These are phyloP conservation scores for Antidorcas marsupialis DNA, from an alignment of 2,113 vertebrate genomes.

Conservation along the genomic window DNA sequence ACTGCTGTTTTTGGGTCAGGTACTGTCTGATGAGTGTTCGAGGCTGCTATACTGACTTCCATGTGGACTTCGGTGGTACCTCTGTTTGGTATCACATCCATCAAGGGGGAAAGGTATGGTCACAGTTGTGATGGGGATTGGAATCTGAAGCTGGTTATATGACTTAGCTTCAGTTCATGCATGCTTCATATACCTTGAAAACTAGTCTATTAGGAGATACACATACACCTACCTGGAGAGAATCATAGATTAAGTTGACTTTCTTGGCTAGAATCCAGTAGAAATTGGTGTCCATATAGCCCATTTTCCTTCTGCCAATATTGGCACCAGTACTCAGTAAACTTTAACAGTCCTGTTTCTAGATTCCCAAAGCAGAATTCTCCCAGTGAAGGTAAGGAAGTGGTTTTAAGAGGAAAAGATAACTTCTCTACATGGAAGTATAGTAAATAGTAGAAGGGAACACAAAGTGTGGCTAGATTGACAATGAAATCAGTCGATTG, in stretches of 20 bases:
- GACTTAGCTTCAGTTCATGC: background rate
- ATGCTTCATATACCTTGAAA: background rate
- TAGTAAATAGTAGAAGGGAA: background rate
- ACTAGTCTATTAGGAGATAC: background rate
- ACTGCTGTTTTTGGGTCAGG: conserved; percentile 74
- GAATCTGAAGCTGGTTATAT: background rate
- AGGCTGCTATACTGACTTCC: conserved; percentile 99
- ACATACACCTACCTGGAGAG: background rate
- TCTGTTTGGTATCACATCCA: conserved; percentile 99
- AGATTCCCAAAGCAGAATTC: background rate
- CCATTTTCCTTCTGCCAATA: background rate
- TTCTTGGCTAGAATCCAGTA: background rate
- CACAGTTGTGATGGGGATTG: background rate
- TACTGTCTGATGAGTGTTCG: conserved; percentile 99
- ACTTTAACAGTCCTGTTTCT: background rate
- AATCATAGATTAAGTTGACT: background rate
- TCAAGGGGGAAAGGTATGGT: conserved; percentile 93
- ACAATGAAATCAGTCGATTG: background rate
- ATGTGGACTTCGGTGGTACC: conserved; percentile 97
- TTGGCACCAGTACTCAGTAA: background rate
- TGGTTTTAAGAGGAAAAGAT: background rate
- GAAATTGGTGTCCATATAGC: background rate
- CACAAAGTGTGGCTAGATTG: background rate
- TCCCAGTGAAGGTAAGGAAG: background rate
- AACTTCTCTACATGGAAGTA: conserved; percentile 8